These are phyloP conservation scores for Corticium candelabrum DNA, from an alignment of 37 sponge, comb jelly and placozoan genomes.

Conservation along the genomic window DNA sequence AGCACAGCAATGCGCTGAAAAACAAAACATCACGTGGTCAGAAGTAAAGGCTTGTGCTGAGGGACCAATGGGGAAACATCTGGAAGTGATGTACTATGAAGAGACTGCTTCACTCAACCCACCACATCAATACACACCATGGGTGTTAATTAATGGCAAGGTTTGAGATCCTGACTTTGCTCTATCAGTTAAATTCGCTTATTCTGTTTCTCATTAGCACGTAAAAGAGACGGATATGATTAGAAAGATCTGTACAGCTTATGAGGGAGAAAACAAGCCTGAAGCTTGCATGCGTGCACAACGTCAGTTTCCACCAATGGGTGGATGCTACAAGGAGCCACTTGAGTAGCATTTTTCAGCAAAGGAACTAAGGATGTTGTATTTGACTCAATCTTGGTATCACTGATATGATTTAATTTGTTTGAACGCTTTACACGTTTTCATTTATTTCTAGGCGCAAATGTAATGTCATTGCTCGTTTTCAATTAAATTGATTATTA, in stretches of 20 bases:
- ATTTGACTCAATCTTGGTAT: too few relatives aligned
- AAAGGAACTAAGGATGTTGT: too few relatives aligned
- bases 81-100: conserved; percentile 42
- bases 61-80: conserved; percentile 41
- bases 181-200: neutral
- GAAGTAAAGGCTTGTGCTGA: conserved; percentile 29
- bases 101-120: conserved; percentile 51
- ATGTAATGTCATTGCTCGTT: too few relatives aligned
- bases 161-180: neutral
- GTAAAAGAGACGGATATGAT: conserved; percentile 7
- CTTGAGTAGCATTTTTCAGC: too few relatives aligned
- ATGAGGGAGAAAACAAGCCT: conserved; percentile 51
- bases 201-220: neutral
- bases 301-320: too few relatives aligned
- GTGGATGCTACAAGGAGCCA: too few relatives aligned
- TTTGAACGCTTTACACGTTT: too few relatives aligned
- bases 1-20: conserved; percentile 43
- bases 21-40: conserved; percentile 35
- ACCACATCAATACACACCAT: conserved; percentile 73
- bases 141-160: conserved; percentile 48
- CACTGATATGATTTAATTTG: too few relatives aligned
- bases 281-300: conserved; percentile 40
- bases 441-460: too few relatives aligned
- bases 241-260: conserved; percentile 45
- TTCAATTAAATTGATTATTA: too few relatives aligned